Evolutionary conservation across 2,113 vertebrate species (phyloP).

Genomic region (Cyprinodon brontotheroides): DNA sequence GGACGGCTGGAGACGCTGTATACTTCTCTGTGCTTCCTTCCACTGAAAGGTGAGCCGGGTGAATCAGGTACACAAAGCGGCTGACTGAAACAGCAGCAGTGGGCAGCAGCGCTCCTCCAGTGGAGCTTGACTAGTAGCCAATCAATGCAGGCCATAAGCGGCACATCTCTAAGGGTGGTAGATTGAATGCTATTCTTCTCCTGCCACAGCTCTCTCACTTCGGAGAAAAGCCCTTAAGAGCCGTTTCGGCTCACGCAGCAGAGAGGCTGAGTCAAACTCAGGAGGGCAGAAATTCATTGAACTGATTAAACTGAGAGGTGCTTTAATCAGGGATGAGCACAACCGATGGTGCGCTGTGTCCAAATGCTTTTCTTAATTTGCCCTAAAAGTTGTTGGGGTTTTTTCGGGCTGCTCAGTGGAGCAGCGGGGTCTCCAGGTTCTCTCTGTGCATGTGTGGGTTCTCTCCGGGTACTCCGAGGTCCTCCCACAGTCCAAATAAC

Average conservation of each 20-base stretch:
- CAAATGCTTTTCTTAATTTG: not conserved
- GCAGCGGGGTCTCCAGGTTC: too few species aligned
- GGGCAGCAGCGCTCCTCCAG: slow-evolving; percentile 8
- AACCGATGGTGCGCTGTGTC: not conserved
- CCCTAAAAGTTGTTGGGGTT: not conserved
- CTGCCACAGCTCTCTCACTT: slow-evolving; percentile 23
- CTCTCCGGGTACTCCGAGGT: too few species aligned
- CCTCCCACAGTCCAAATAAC: too few species aligned
- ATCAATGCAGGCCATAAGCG: slow-evolving; percentile 5
- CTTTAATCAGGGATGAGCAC: slow-evolving; percentile 7
- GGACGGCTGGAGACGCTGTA: slow-evolving; percentile 55
- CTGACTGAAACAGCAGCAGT: not conserved
- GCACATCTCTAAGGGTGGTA: slow-evolving; percentile 17
- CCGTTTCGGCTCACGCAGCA: slow-evolving; percentile 33
- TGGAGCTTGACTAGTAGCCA: slow-evolving; percentile 16
- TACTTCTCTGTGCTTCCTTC: slow-evolving; percentile 48
- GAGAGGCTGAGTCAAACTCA: slow-evolving; percentile 12
- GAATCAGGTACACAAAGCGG: slow-evolving; percentile 18
- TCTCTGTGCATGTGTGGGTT: too few species aligned
- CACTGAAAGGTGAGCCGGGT: slow-evolving; percentile 51
- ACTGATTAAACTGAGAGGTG: slow-evolving; percentile 30
- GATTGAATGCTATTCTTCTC: slow-evolving; percentile 36
- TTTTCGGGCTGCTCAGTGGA: too few species aligned
- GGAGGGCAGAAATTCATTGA: slow-evolving; percentile 20
- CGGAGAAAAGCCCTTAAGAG: slow-evolving; percentile 44